A percentile compares a stretch with the other conserved stretches of the same genome.
phyloP scores from a whole-genome alignment of 2,888 invertebrate genomes.

The Aethes cnicana region DNA sequence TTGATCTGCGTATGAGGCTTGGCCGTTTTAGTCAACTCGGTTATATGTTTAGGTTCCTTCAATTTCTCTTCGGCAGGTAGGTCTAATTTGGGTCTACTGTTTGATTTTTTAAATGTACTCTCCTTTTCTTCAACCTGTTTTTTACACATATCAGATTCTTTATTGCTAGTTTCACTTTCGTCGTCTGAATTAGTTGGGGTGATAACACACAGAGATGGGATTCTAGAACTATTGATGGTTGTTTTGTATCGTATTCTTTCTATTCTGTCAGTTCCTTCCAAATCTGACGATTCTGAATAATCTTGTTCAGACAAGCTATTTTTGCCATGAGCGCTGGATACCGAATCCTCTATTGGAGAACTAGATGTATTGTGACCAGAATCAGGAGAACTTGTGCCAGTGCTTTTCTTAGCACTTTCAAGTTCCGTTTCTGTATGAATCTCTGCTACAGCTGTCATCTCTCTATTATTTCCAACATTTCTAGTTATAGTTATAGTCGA shows the following conservation, averaged over 20 bases:
- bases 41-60: conserved; percentile 52
- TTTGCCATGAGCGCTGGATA: conserved; percentile 87
- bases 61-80: conserved; percentile 61
- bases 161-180: conserved; percentile 83
- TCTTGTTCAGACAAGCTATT: conserved; percentile 90
- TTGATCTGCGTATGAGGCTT: conserved; percentile 58
- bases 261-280: conserved; percentile 93
- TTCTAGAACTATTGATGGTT: conserved; percentile 92
- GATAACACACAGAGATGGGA: conserved; percentile 96
- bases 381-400: conserved; percentile 89
- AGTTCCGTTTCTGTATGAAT: conserved; percentile 76
- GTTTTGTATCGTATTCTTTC: conserved; percentile 93
- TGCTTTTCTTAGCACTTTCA: conserved; percentile 78
- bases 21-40: conserved; percentile 48
- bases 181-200: conserved; percentile 94
- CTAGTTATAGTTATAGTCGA: conserved; percentile 69
- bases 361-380: conserved; percentile 92
- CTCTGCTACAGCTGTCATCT: conserved; percentile 83
- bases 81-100: conserved; percentile 67
- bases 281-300: conserved; percentile 92
- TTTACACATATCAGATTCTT: conserved; percentile 51
- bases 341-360: conserved; percentile 88
- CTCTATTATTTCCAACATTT: conserved; percentile 69
- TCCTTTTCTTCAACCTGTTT: conserved; percentile 46
- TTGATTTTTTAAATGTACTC: conserved; percentile 51